Evolutionary conservation across 2,113 vertebrate species (phyloP), one percentile per base, ranked within the genome.

Genomic region (Pogonocichla stellata): DNA sequence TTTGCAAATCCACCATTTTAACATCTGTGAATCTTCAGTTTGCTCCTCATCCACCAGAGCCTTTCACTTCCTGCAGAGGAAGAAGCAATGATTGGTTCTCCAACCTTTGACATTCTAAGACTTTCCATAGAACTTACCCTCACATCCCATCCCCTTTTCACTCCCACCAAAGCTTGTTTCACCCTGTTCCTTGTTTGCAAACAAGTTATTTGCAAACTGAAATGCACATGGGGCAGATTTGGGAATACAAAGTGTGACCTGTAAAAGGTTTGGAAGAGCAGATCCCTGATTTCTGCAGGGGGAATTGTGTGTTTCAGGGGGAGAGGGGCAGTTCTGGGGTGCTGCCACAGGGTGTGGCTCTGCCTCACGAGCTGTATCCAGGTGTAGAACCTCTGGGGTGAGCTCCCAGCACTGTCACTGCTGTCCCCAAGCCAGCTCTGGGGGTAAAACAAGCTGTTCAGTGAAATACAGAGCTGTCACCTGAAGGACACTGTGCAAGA

Each of bases 301-400:
- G 47, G 47, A 23, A 1, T 9, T 0, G 14, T 12, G 17, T 3
- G 6, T 25, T 64, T 20, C 3, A 5, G 9, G 5, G 26, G 65
- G 34, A 43, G 36, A 0, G 6, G 47, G 57, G 74, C 34, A 10
- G n/a, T 15, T 50, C 25, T 62, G 5, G 34, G 24, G 1, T 4
- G 58, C 71, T 43, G 75, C 40, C 50, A 9, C 51, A 20, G 77
- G 20, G 10, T 22, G 23, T 58, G 79, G 24, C 69, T 64, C 23
- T 64, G 69, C 34, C 82, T 34, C 82, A 31, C 0, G 0, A 25
- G 62, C 25, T 36, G 36, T 23, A 2, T 9, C 33, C 72, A 60
- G 45, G 26, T 77, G 3, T 53, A 67, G 22, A 77, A 67, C 18
- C 45, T 77, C 45, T 60, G 53, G 31, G 10, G 8, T 1, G 8